A percentile compares a stretch with the other conserved stretches of the same genome.
Evolutionary conservation across 2,888 invertebrate genomes (phyloP).

Genomic region (Microplitis deprimator): DNA sequence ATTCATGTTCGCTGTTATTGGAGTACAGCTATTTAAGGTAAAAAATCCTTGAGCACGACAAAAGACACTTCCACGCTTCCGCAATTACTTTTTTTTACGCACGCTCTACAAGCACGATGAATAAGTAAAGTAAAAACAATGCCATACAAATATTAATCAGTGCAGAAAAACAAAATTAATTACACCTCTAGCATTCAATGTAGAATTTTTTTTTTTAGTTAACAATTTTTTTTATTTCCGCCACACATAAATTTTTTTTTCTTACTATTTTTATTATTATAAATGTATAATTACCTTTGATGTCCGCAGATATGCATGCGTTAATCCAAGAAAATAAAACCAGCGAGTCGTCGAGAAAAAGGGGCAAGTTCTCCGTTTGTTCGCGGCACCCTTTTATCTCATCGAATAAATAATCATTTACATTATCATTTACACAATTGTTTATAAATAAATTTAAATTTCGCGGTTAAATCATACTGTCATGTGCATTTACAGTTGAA

Average conservation of each 20-base stretch:
- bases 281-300: constrained; percentile 27
- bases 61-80: constrained; percentile 43
- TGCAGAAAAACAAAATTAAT: neutral
- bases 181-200: neutral
- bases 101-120: constrained; percentile 6
- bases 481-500: neutral
- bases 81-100: constrained; percentile 27
- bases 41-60: constrained; percentile 65
- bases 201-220: neutral
- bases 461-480: neutral
- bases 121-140: neutral
- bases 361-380: constrained; percentile 29
- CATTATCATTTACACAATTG: neutral
- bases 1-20: constrained; percentile 99
- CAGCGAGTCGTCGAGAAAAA: constrained; percentile 22
- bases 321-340: constrained; percentile 32
- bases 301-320: constrained; percentile 41
- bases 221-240: neutral
- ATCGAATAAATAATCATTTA: neutral
- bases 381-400: constrained; percentile 21
- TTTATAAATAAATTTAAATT: neutral
- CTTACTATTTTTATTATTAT: neutral
- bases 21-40: constrained; percentile 99
- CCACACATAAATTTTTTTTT: neutral
- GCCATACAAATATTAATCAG: constrained; percentile 7